Base-by-base conservation (phyloP, 2,888 invertebrate genomes). In the Drosophila flavopinicola region DNA sequence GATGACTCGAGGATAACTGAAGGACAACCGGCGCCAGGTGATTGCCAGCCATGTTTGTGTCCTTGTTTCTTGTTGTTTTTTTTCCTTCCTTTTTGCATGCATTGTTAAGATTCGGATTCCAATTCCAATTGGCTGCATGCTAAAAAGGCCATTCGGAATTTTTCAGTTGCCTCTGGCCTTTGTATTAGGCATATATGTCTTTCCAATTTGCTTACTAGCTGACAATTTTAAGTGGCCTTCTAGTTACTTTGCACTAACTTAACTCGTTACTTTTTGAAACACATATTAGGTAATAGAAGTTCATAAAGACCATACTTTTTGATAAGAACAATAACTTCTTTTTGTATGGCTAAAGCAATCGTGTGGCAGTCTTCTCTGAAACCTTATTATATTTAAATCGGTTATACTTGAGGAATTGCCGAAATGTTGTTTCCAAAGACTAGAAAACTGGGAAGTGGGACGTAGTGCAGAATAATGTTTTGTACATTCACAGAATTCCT, bases 1-100 rank as follows among this genome's bases (percentile, higher is more conserved):
- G 37, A 39, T 58, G 49, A 51, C 54, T 63, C n/a, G n/a, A n/a
- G 23, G 17, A 37, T 61, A 51, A 52, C 64, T 71, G 13, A 44
- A 45, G 51, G 57, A 6, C 23, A 68, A 74, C 56, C 69, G 74
- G 67, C 67, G 60, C 52, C 85, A 79, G 78, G 82, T 79, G 78
- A 79, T 79, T 79, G 78, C 70, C 47, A 78, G 75, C 67, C 35
- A 57, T 85, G 65, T 63, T 78, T 78, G 65, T 41, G 38, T 44
- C 32, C 39, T 53, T 52, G 30, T 56, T 74, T 59, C 69, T n/a
- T n/a, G 68, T 35, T 51, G 30, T 10, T 51, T 49, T 30, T 52
- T 38, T 42, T 39, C 32, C 33, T 4, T 30, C 23, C 20, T 23
- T 6, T 53, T 39, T 63, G 49, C 49, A 47, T 63, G 72, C 72